Evolutionary conservation across 2,113 vertebrate genomes (phyloP), one percentile per base, ranked within the genome.

Genomic region (Crotalus tigris): DNA sequence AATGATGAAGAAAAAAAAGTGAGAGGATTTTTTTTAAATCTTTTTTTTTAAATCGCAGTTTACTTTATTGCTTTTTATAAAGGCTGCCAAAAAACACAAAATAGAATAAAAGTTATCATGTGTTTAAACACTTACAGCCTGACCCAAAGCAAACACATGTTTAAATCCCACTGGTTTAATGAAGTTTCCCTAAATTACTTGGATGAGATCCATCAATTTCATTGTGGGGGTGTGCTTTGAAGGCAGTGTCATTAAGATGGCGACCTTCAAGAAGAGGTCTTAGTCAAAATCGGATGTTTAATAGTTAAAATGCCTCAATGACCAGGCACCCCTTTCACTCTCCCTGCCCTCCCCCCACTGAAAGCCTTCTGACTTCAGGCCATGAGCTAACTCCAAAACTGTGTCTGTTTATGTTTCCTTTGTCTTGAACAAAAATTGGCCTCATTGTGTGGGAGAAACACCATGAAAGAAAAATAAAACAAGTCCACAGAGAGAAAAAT

Each of bases 361-460:
- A 39, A 39, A 90, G 90, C 92, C 95, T 92, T 93, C 92, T 93
- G 91, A 95, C 85, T 94, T 97, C 93, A 59, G 90, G 92, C 88
- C 94, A 97, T 96, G 94, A 95, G 96, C 91, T 19, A 95, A 96
- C 93, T 97, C 96, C 96, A 97, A 92, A 95, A 92, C 93, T 95
- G 94, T 95, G 93, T 98, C 95, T 98, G 97, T 98, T 98, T 98
- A 97, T 98, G 96, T 97, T 97, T 97, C 96, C 97, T 98, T 97
- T 97, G 97, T 98, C 96, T 98, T 98, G 97, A 97, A 97, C 98
- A 98, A 98, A 97, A 97, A 96, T 98, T 97, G 98, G 97, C 97
- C 97, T 95, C 97, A 97, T 98, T 98, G 98, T 98, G 98, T 99
- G 98, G 98, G 98, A 99, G 97, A 95, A 97, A 97, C 95, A 95